These are phyloP conservation scores for Ranitomeya imitator DNA, from an alignment of 2,113 vertebrate species.

Conservation along the genomic window DNA sequence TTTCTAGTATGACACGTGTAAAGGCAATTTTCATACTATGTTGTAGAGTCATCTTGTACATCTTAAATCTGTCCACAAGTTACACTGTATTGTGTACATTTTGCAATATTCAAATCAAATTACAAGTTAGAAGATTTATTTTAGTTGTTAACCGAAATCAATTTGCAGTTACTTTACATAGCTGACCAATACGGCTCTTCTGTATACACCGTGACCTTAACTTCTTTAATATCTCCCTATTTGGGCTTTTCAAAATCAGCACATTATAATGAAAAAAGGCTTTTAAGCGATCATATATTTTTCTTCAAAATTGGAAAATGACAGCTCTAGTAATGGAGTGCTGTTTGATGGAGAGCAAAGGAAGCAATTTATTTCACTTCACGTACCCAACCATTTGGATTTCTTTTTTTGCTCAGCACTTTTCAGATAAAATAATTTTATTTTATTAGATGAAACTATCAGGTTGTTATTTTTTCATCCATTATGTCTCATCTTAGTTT, in stretches of 20 bases:
- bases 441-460: constrained; percentile 28
- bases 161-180: background rate
- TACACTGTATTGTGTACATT: too few species aligned
- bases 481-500: constrained; percentile 35
- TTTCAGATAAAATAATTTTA: constrained; percentile 23
- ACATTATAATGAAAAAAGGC: background rate
- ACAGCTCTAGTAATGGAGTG: constrained; percentile 1
- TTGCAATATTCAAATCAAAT: too few species aligned
- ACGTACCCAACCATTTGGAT: background rate
- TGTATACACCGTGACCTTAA: background rate
- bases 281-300: constrained; percentile 9
- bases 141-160: background rate
- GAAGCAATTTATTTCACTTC: constrained; percentile 28
- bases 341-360: constrained; percentile 2
- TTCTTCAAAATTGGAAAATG: background rate
- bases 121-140: background rate
- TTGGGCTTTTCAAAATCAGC: background rate
- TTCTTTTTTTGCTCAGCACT: constrained; percentile 30
- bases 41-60: too few species aligned
- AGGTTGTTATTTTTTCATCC: constrained; percentile 21
- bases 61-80: too few species aligned
- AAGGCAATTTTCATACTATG: too few species aligned
- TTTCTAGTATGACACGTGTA: too few species aligned
- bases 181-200: background rate
- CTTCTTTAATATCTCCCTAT: background rate